A percentile compares a stretch with the other conserved stretches of the same genome.
These are phyloP conservation scores for Archocentrus centrarchus DNA, from an alignment of 2,113 vertebrate genomes.

Conservation along the genomic window DNA sequence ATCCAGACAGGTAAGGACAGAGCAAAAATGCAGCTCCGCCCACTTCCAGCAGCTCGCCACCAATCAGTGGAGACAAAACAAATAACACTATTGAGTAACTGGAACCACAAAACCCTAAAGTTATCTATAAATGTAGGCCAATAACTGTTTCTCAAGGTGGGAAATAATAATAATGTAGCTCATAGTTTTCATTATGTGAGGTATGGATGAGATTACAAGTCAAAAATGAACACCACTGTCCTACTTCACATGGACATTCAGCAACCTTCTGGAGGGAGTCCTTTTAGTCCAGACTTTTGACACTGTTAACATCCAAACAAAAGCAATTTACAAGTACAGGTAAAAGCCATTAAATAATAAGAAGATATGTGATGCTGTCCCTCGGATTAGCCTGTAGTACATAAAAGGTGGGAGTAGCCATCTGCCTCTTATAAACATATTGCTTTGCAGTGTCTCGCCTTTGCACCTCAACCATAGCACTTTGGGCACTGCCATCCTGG, in stretches of 20 bases:
- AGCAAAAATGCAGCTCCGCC: constrained; percentile 39
- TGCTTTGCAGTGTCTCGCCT: background rate
- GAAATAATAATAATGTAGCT: background rate
- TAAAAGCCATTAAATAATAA: background rate
- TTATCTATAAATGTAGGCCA: constrained; percentile 12
- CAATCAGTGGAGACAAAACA: constrained; percentile 25
- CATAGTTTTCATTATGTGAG: background rate
- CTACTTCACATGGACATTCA: no score
- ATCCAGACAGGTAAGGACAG: constrained; percentile 43
- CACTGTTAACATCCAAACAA: no score
- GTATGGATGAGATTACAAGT: no score
- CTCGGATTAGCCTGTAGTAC: background rate
- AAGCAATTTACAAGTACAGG: no score
- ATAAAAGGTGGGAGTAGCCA: background rate
- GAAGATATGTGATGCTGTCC: background rate
- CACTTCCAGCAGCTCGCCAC: background rate
- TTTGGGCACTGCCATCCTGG: background rate
- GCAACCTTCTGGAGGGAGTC: no score
- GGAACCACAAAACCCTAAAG: background rate
- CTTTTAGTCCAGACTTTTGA: no score
- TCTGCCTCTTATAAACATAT: background rate
- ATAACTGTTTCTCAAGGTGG: background rate
- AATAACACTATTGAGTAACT: constrained; percentile 17
- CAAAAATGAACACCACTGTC: no score
- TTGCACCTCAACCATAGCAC: background rate